These are phyloP conservation scores for Limenitis camilla DNA, from an alignment of 2,888 invertebrate genomes.

Conservation along the genomic window DNA sequence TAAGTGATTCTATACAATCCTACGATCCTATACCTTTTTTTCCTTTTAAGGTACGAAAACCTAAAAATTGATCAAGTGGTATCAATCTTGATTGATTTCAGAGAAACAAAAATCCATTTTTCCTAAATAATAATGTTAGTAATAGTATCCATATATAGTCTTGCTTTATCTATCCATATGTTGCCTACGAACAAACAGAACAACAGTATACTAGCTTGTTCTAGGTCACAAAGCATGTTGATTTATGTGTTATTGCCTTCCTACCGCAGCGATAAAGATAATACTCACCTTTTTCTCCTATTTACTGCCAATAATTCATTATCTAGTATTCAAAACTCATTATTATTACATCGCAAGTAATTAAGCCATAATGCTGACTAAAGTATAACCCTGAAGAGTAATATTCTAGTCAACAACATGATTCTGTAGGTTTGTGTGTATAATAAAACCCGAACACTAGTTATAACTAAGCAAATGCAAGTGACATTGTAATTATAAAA, in stretches of 20 bases:
- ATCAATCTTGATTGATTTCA: background rate
- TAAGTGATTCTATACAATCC: background rate
- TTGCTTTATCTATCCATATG: constrained; percentile 2
- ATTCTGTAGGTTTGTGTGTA: no score
- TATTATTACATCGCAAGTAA: no score
- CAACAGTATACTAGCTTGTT: background rate
- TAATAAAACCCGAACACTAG: no score
- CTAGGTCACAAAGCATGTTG: background rate
- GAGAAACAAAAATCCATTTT: no score
- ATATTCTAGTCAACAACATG: no score
- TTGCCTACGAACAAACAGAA: background rate
- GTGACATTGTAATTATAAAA: no score
- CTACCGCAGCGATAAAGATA: background rate
- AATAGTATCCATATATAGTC: no score
- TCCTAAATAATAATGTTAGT: background rate
- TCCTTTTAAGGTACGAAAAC: background rate
- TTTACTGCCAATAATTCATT: background rate
- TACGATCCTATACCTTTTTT: background rate
- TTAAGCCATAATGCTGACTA: no score
- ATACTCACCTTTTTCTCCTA: background rate
- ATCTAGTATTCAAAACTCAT: no score
- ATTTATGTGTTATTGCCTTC: background rate
- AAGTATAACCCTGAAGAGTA: no score
- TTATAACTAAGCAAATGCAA: no score
- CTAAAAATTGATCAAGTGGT: background rate